Base-by-base conservation (phyloP, 2,888 invertebrate species). In the Furcula furcula region DNA sequence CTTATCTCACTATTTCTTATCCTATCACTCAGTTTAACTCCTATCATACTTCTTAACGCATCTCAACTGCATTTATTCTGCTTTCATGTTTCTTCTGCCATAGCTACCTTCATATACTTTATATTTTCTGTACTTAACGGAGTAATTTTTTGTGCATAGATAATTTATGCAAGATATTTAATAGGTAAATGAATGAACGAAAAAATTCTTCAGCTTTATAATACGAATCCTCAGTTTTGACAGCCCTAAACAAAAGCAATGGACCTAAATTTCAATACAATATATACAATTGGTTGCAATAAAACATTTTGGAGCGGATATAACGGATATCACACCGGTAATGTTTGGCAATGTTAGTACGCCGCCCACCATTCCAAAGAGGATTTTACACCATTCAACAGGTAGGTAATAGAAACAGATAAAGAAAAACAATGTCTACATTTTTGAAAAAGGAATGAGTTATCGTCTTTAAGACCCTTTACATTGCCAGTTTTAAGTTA, bases 281-380 rank as follows among this genome's bases (percentile, higher is more conserved):
- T 46, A 39, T 40, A 31, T 31, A 48, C 51, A 54, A 54, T 46
- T 36, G 48, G 38, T 44, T 28, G 28, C 28, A 31, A 30, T 52
- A 49, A 47, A 52, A 55, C 35, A 41, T 46, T 46, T 32, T 44
- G 30, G 47, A 42, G 39, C 49, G 52, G 49, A 52, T 42, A 38
- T 25, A 42, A 47, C 45, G 46, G 53, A 49, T 13, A 25, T 4
- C 12, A 18, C 16, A 10, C 15, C 16, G 16, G 7, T 23, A 19
- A 1, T 2, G n/a, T 28, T 28, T 28, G 16, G 28, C 16, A 18
- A n/a, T n/a, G n/a, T n/a, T 11, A 4, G 11, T 2, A 18, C 14
- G 7, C 2, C 3, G 26, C 26, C 14, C 3, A 14, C 26, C 14
- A 26, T 26, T 26, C 26, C n/a, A 7, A 13, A 11, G 14, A 14